A percentile compares a stretch with the other conserved stretches of the same genome.
phyloP scores from a whole-genome alignment of 2,113 vertebrate species.

The Ascaphus truei region DNA sequence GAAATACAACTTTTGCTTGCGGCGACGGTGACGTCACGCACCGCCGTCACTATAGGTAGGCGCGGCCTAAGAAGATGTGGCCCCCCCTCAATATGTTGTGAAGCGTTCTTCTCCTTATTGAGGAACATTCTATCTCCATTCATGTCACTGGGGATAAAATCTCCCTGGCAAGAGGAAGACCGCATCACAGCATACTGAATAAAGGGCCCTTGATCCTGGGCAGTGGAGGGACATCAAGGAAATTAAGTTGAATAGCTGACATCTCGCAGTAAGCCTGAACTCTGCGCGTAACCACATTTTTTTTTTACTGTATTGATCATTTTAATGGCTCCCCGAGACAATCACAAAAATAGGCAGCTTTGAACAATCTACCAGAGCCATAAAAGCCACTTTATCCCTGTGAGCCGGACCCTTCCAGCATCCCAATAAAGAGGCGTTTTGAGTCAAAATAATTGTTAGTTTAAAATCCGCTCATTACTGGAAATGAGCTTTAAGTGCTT shows the following conservation, averaged over 20 bases:
- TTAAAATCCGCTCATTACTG: conserved; percentile 35
- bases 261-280: conserved; percentile 22
- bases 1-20: too few relatives aligned
- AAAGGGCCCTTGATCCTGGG: conserved; percentile 26
- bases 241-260: conserved; percentile 28
- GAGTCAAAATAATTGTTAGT: conserved; percentile 29
- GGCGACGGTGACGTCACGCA: too few relatives aligned
- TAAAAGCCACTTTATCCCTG: conserved; percentile 36
- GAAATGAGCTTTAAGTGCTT: conserved; percentile 36
- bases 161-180: background rate
- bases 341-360: conserved; percentile 11
- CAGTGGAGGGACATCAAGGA: conserved; percentile 12
- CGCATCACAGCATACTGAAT: background rate
- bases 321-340: conserved; percentile 29
- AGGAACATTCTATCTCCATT: background rate
- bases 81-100: too few relatives aligned
- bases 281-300: conserved; percentile 25
- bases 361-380: conserved; percentile 28
- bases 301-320: conserved; percentile 27
- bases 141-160: background rate
- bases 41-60: too few relatives aligned
- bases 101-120: background rate
- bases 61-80: too few relatives aligned
- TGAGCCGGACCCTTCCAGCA: conserved; percentile 19
- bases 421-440: conserved; percentile 26